Evolutionary conservation across 1,140 invertebrate genomes (phyloP).

Genomic region (Penaeus japonicus): DNA sequence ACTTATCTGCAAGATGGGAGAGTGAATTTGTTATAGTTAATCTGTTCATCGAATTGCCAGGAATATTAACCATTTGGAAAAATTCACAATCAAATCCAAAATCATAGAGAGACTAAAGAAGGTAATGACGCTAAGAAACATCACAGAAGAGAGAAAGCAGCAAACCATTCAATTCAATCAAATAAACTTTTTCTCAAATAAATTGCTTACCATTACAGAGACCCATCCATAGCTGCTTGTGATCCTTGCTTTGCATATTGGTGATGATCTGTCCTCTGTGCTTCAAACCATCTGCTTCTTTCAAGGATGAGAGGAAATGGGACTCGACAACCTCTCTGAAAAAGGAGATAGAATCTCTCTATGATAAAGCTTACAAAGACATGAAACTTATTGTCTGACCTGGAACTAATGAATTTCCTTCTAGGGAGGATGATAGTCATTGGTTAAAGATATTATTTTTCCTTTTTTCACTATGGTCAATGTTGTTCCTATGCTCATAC

Average conservation of each 20-base stretch:
- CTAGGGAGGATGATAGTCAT: too few species aligned
- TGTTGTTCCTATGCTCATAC: too few species aligned
- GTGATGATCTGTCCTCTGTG: conserved; percentile 90
- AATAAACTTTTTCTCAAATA: neutral
- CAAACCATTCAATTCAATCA: neutral
- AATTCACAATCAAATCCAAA: too few species aligned
- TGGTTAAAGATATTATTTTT: too few species aligned
- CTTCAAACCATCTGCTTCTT: conserved; percentile 97
- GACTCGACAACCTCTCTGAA: conserved; percentile 90
- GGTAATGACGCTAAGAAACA: too few species aligned
- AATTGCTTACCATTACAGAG: conserved; percentile 82
- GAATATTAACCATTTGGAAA: too few species aligned
- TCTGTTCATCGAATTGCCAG: too few species aligned
- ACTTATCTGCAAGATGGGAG: conserved; percentile 79
- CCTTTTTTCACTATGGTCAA: too few species aligned
- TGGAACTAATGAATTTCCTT: neutral
- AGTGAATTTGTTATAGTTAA: neutral
- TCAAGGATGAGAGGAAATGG: conserved; percentile 93
- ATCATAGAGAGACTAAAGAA: too few species aligned
- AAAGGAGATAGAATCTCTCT: conserved; percentile 55
- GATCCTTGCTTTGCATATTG: conserved; percentile 97
- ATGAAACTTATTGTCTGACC: too few species aligned
- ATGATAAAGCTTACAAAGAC: too few species aligned
- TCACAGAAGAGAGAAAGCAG: neutral
- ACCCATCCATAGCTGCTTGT: conserved; percentile 94